Base-by-base conservation (phyloP, 1,140 invertebrate genomes). In the Drosophila subobscura region DNA sequence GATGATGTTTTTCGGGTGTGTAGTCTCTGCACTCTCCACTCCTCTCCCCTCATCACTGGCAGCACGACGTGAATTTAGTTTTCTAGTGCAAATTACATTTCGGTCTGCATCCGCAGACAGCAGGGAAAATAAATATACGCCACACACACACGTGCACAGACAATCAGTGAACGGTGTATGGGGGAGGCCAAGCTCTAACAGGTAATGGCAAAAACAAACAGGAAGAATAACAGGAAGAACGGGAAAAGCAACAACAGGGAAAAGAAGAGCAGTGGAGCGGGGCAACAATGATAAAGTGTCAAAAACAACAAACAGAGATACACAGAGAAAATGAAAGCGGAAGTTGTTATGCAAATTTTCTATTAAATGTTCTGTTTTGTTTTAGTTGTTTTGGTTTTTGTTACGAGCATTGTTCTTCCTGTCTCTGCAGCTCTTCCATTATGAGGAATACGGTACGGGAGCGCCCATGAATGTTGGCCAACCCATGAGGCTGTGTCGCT, bases 331-430 rank as follows among this genome's bases (percentile, higher is more conserved):
- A 74, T 66, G 70, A 46, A 14, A 55, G 51, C 68, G 73, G 65
- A 85, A 84, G 79, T 84, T 84, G 75, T 64, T 84, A 84, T 84
- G 79, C 55, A 84, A 84, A 84, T 83, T 75, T 54, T 61, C 58
- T 49, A 73, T 63, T 53, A 47, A 61, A 63, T 8, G 56, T 45
- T 45, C 44, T 63, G 16, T 51, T 55, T 46, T 54, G 54, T 33
- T 47, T 64, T 59, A 65, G 56, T 41, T 52, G 45, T 27, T 46
- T 23, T 41, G 45, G 45, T 7, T 45, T 45, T 47, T 68, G 22
- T 54, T 42, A 66, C 66, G 65, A 41, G 72, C 77, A 56, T 70
- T 55, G 60, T 63, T 44, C 61, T 47, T 61, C 42, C 57, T 56
- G 55, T 63, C 60, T 45, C 27, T 12, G 27, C 22, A 49, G 29